Percentiles rank a stretch among this genome's conserved stretches.
Conservation (phyloP, 2,797 vertebrate genomes). For the Chloroceryle inda region DNA sequence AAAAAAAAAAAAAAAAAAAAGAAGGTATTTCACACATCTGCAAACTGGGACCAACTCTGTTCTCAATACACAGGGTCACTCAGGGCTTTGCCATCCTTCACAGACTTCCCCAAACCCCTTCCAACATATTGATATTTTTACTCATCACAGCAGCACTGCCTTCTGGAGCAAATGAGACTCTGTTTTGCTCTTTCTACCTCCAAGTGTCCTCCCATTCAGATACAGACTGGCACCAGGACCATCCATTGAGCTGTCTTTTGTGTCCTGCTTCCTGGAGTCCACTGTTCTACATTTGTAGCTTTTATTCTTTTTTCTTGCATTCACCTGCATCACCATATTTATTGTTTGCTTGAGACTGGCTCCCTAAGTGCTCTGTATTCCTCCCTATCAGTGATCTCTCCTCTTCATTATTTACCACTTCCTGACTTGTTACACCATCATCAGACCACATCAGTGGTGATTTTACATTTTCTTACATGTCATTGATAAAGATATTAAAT, state of each 20-base stretch:
- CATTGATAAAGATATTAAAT: slow-evolving; percentile 65
- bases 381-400: background rate
- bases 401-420: slow-evolving; percentile 17
- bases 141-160: background rate
- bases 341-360: background rate
- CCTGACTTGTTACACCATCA: slow-evolving; percentile 3
- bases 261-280: background rate
- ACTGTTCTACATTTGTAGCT: background rate
- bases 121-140: background rate
- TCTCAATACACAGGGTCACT: accelerated
- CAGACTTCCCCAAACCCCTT: background rate
- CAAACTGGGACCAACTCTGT: background rate
- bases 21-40: background rate
- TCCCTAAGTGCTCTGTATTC: background rate
- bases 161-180: background rate
- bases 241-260: background rate
- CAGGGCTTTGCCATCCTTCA: background rate
- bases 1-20: background rate
- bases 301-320: background rate
- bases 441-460: slow-evolving; percentile 4
- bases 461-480: slow-evolving; percentile 50
- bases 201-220: background rate
- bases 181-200: background rate
- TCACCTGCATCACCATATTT: background rate
- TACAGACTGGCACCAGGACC: background rate